Percentiles rank a stretch among this genome's conserved stretches.
These are phyloP conservation scores for Hypanus sabinus DNA, from an alignment of 2,113 vertebrate species.

Conservation along the genomic window DNA sequence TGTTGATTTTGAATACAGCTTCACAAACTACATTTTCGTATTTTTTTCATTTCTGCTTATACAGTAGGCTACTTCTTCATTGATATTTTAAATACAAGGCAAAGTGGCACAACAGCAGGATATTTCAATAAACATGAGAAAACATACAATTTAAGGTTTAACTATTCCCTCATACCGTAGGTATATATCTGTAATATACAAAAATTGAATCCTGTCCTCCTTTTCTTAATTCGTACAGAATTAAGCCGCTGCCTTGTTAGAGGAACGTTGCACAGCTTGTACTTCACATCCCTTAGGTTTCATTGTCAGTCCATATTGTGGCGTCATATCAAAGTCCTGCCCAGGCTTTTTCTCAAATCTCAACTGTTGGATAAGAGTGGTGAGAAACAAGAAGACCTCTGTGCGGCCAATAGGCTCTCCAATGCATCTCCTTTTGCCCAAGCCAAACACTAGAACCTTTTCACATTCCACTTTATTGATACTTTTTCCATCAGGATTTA, in stretches of 20 bases:
- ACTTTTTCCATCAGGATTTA: conserved; percentile 50
- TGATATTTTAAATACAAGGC: conserved; percentile 33
- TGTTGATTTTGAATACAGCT: not conserved
- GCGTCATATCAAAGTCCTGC: conserved; percentile 65
- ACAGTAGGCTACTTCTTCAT: conserved; percentile 30
- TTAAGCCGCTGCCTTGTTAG: not conserved
- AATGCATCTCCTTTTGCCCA: conserved; percentile 79
- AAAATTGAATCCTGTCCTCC: not conserved
- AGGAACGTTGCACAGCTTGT: conserved; percentile 49
- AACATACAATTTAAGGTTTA: conserved; percentile 7
- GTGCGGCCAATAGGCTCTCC: conserved; percentile 75
- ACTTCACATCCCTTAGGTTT: conserved; percentile 72
- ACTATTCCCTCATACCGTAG: conserved; percentile 24
- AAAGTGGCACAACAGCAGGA: conserved; percentile 28
- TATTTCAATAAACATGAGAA: not conserved
- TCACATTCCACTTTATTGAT: conserved; percentile 62
- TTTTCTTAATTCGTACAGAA: not conserved
- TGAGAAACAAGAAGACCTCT: conserved; percentile 83
- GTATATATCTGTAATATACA: conserved; percentile 18
- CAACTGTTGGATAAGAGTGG: conserved; percentile 72
- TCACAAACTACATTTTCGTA: conserved; percentile 22
- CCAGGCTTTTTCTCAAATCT: conserved; percentile 58
- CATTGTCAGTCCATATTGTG: conserved; percentile 78
- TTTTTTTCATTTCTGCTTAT: conserved; percentile 18
- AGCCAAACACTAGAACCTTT: conserved; percentile 71